These are phyloP conservation scores for Blastobasis adustella DNA, from an alignment of 2,888 invertebrate genomes.

Conservation along the genomic window DNA sequence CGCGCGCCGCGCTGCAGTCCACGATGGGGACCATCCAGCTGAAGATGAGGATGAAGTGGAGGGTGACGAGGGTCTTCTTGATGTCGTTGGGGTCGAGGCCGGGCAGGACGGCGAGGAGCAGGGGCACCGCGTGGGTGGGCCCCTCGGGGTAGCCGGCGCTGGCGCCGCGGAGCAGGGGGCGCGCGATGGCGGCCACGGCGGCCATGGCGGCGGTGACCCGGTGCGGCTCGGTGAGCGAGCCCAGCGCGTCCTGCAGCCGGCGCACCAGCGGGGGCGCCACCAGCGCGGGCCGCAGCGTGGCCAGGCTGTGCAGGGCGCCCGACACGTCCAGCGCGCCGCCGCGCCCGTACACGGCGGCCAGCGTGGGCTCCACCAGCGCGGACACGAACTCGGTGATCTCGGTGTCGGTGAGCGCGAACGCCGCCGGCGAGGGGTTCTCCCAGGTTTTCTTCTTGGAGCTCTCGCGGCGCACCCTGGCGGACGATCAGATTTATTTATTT, in stretches of 20 bases:
- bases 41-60: slow-evolving; percentile 86
- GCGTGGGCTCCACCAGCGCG: slow-evolving; percentile 81
- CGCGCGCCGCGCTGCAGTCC: slow-evolving; percentile 87
- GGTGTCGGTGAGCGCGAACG: slow-evolving; percentile 82
- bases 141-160: slow-evolving; percentile 81
- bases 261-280: slow-evolving; percentile 90
- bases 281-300: slow-evolving; percentile 85
- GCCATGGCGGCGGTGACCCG: slow-evolving; percentile 83
- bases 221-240: slow-evolving; percentile 92
- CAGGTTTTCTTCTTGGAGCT: slow-evolving; percentile 76
- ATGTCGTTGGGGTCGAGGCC: slow-evolving; percentile 94
- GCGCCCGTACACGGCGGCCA: slow-evolving; percentile 87
- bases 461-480: slow-evolving; percentile 67
- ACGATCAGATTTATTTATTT: slow-evolving; percentile 4
- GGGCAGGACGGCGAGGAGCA: slow-evolving; percentile 86
- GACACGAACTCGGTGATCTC: slow-evolving; percentile 89
- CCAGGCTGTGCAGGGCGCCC: slow-evolving; percentile 82
- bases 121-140: slow-evolving; percentile 85
- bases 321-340: slow-evolving; percentile 77
- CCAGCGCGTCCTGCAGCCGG: slow-evolving; percentile 85
- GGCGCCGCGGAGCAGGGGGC: slow-evolving; percentile 76
- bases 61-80: slow-evolving; percentile 82
- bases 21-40: slow-evolving; percentile 87
- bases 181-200: slow-evolving; percentile 80
- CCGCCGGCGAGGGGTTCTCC: slow-evolving; percentile 80